Evolutionary conservation across 2,797 vertebrate genomes (phyloP).

Genomic region (Acipenser ruthenus): DNA sequence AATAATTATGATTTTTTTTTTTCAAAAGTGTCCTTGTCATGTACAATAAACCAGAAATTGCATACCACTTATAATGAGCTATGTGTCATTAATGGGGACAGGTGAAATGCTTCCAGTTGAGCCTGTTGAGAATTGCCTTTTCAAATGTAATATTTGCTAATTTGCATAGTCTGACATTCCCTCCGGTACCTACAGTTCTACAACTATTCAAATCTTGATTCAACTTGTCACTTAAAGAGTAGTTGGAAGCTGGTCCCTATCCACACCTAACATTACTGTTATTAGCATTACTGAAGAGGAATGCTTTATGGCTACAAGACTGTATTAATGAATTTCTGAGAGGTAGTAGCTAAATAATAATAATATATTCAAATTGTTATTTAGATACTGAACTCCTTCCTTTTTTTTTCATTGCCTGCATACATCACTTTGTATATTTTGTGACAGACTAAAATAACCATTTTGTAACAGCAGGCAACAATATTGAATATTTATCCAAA

Average conservation of each 20-base stretch:
- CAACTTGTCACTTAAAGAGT: neutral
- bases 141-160: constrained; percentile 15
- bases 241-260: neutral
- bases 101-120: neutral
- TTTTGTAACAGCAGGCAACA: too few species aligned
- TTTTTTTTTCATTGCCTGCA: too few species aligned
- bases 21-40: too few species aligned
- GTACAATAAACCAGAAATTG: too few species aligned
- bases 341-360: neutral
- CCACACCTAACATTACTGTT: neutral
- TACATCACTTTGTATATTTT: too few species aligned
- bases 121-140: neutral
- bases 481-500: too few species aligned
- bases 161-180: constrained; percentile 13
- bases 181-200: constrained; percentile 4
- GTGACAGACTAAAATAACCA: too few species aligned
- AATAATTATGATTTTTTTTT: too few species aligned
- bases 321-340: neutral
- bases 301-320: neutral
- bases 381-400: too few species aligned
- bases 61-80: too few species aligned
- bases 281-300: neutral
- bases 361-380: neutral
- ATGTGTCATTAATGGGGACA: neutral
- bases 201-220: constrained; percentile 10